Base-by-base conservation (phyloP, 92 coral and sea anemone species). In the Epizoanthus stellaris region DNA sequence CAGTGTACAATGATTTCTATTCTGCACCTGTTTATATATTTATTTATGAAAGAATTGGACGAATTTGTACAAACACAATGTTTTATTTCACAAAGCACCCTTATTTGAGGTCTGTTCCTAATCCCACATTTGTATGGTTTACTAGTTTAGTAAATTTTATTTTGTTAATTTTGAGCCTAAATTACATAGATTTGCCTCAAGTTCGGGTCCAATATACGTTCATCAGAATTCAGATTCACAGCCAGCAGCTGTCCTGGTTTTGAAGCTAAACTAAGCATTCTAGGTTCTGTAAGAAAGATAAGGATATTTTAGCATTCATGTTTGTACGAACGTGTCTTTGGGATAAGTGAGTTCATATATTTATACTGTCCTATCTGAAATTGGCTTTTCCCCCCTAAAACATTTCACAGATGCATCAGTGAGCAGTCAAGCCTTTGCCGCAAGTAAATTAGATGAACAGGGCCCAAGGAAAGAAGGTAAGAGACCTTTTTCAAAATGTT, bases 401-500 rank as follows among this genome's bases (percentile, higher is more conserved):
- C 23, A 40, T 39, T 61, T 52, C 56, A 59, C 70, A 77, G 82
- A 77, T 42, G 82, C 82, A 3, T 77, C 82, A 53, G 81, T 75
- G 81, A 57, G 66, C 17, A 76, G 82, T 36, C 82, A 60, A 59
- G 82, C 82, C 5, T 34, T 76, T 59, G 68, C 81, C 60, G 67
- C 82, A 23, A 76, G 52, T 60, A 67, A 76, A 36, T 54, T 42
- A 36, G 69, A 60, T 39, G 56, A 34, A 11, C 45, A 60, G 20
- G 62, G 11, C 11, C 36, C 66, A 57, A 21, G 82, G 36, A 60
- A 76, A 38, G 69, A 76, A 59, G 82, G 82, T 76, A 76, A 76
- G 25, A 36, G 13, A 58, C 14, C 56, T 52, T 52, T 52, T 52
- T 3, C 56, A 52, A 52, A 9, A 52, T 52, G 2, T 52, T 52